Evolutionary conservation across 2,888 invertebrate species (phyloP).

Genomic region (Pyrochroa serraticornis): DNA sequence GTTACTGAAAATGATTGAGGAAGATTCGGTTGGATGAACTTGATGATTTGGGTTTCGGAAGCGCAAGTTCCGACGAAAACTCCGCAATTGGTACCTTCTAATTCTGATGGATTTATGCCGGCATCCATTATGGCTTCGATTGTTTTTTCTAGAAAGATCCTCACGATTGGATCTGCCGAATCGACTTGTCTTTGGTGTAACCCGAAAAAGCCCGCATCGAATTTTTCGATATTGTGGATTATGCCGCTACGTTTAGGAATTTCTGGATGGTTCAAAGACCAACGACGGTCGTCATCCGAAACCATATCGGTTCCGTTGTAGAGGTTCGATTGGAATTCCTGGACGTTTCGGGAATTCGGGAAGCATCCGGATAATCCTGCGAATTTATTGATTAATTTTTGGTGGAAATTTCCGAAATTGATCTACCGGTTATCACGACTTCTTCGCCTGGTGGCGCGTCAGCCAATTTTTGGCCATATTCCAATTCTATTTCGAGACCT

Average conservation of each 20-base stretch:
- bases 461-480: no score
- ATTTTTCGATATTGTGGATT: constrained; percentile 60
- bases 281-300: constrained; percentile 78
- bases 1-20: constrained; percentile 61
- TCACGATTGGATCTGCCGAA: constrained; percentile 63
- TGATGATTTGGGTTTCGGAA: constrained; percentile 77
- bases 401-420: no score
- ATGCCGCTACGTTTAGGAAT: constrained; percentile 71
- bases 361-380: constrained; percentile 68
- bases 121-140: constrained; percentile 68
- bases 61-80: constrained; percentile 80
- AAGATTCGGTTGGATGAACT: constrained; percentile 74
- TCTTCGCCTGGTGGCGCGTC: no score
- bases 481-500: no score
- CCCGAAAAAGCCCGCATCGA: constrained; percentile 62
- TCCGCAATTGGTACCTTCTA: constrained; percentile 76
- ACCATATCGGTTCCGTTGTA: constrained; percentile 83
- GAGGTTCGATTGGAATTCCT: constrained; percentile 72
- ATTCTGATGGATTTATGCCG: constrained; percentile 69
- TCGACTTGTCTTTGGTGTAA: constrained; percentile 66
- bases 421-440: no score
- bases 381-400: no score
- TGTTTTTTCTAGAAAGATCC: constrained; percentile 65
- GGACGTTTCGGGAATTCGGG: constrained; percentile 77
- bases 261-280: constrained; percentile 69